Evolutionary conservation across 2,888 invertebrate genomes (phyloP), one percentile per base, ranked within the genome.

Genomic region (Brachyopa scutellaris): DNA sequence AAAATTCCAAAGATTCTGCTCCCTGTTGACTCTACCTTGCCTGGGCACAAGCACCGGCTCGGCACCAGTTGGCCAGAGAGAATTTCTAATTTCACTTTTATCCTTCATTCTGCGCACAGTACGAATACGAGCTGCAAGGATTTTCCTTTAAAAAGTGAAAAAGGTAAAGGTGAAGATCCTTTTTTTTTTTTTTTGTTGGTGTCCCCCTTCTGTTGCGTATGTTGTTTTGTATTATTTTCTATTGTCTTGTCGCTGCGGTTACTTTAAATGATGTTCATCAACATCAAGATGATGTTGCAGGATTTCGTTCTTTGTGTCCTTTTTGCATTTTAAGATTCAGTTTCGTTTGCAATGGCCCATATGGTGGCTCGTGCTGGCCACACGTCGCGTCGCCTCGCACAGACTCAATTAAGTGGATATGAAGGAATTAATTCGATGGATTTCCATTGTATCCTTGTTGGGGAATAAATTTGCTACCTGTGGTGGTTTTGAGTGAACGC

Each of bases 11-110:
- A 66, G 70, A 72, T 61, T 70, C 49, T 9, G 19, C 11, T 45
- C 8, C 15, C 36, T 53, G 40, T 31, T 40, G 49, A 21, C 5
- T 62, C 26, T 9, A 23, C 7, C 13, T 11, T 4, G 1, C 9
- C 11, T 2, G 4, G 7, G 21, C 2, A 15, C 15, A 11, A 2
- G 55, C 15, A 47, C 23, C 4, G 23, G 6, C 21, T 31, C 29
- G 42, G 31, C 79, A 82, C 66, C 82, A 82, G 82, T 82, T 82
- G 82, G 82, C 51, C 53, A 49, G 59, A 49, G 49, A 45, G 64
- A 64, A 76, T 76, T 82, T 76, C 70, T 57, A 82, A 76, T 82
- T 82, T 82, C 77, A 66, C 76, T 82, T 82, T 82, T 62, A 82
- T 77, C 77, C 61, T 33, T 38, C 69, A 76, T 59, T 45, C 49